These are phyloP conservation scores for Polydrusus tereticollis DNA, from an alignment of 2,888 invertebrate genomes.

Conservation along the genomic window DNA sequence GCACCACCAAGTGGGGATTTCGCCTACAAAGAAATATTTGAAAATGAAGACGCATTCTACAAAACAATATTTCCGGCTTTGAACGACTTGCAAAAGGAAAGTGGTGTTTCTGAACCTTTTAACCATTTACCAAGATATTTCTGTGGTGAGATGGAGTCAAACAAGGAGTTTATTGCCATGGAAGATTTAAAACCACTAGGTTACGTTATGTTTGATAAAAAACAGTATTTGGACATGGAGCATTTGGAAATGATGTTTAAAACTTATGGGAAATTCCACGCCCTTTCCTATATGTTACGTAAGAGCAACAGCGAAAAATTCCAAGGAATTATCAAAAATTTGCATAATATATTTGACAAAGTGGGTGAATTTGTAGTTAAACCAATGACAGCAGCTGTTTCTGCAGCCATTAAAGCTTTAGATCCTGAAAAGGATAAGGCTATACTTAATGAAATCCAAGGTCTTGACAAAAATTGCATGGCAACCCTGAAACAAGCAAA, in stretches of 20 bases:
- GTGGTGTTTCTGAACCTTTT: conserved; percentile 10
- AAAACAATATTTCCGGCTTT: conserved; percentile 16
- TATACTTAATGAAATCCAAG: background rate
- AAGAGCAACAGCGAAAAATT: conserved; percentile 23
- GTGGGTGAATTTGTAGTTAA: background rate
- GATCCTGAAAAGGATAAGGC: background rate
- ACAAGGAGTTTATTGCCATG: conserved; percentile 21
- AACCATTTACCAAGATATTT: conserved; percentile 18
- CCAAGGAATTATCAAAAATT: background rate
- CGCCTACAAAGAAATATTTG: background rate
- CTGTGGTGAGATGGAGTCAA: background rate
- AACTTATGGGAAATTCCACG: conserved; percentile 41
- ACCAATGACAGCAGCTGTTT: background rate
- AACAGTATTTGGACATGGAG: conserved; percentile 19
- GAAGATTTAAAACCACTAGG: conserved; percentile 21
- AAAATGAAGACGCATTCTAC: conserved; percentile 37
- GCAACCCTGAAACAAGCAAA: background rate
- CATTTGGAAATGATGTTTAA: conserved; percentile 35
- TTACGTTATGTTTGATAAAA: conserved; percentile 37
- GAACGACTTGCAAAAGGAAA: background rate
- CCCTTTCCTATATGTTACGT: conserved; percentile 27
- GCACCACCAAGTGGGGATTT: conserved; percentile 9
- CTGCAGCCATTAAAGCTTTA: conserved; percentile 6
- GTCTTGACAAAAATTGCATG: no score
- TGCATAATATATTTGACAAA: background rate